Conservation (phyloP, 1,140 invertebrate genomes). For the Zaprionus nigranus region DNA sequence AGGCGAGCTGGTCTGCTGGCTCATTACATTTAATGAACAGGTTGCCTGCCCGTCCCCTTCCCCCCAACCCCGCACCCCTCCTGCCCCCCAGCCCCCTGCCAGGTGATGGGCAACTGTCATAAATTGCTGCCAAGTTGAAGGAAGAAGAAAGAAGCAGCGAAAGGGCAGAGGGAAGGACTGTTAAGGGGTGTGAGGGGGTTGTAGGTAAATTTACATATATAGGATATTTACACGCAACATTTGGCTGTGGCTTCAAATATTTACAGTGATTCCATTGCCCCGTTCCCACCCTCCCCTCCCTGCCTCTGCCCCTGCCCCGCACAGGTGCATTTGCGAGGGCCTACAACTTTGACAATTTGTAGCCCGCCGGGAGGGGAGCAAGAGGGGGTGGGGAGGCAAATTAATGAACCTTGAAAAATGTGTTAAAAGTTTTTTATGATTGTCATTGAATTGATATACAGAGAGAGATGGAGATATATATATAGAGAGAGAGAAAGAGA, state of each 20-base stretch:
- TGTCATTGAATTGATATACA: conserved; percentile 53
- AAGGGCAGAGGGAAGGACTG: neutral
- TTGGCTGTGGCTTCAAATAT: conserved; percentile 78
- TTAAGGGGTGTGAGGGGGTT: conserved; percentile 6
- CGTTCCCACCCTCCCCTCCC: neutral
- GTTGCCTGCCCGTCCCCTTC: conserved; percentile 25
- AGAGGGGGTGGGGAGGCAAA: conserved; percentile 40
- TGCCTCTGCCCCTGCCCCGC: neutral
- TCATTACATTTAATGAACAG: conserved; percentile 78
- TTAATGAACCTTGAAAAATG: conserved; percentile 83
- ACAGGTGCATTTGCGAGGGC: conserved; percentile 47
- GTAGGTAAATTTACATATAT: conserved; percentile 61
- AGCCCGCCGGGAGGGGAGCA: neutral
- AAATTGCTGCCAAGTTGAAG: conserved; percentile 56
- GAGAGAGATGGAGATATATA: neutral
- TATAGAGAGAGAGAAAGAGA: too few relatives aligned
- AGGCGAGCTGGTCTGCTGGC: conserved; percentile 45
- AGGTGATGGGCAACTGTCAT: conserved; percentile 71
- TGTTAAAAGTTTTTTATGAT: conserved; percentile 78
- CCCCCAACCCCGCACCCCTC: too few relatives aligned
- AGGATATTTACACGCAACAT: conserved; percentile 81
- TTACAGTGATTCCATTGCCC: conserved; percentile 68
- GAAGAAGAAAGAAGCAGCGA: neutral
- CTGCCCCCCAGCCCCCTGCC: neutral
- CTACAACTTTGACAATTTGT: conserved; percentile 38